Evolutionary conservation across 2,888 invertebrate genomes (phyloP).

Genomic region (Caenorhabditis sp.): DNA sequence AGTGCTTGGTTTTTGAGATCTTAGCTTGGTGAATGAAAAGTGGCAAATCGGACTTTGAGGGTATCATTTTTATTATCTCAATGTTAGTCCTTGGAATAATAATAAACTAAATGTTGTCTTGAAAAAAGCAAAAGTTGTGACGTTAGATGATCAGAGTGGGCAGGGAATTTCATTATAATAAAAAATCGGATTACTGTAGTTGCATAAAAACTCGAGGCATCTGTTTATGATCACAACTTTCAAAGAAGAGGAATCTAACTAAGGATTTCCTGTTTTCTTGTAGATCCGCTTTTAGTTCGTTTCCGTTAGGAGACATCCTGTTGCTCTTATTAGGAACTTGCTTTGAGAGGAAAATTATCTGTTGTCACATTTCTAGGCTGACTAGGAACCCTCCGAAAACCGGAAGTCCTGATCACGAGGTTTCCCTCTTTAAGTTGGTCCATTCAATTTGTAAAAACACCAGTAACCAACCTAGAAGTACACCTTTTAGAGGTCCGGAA

Average conservation of each 20-base stretch:
- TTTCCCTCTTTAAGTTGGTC: neutral
- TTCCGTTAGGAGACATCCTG: slow-evolving; percentile 8
- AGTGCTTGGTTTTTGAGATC: slow-evolving; percentile 33
- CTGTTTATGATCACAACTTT: no score
- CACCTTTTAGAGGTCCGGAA: slow-evolving; percentile 39
- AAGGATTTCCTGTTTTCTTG: no score
- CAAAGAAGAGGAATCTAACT: no score
- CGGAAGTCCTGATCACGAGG: slow-evolving; percentile 12
- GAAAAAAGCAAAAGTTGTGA: no score
- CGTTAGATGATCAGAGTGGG: no score
- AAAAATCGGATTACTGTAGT: no score
- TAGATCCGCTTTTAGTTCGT: neutral
- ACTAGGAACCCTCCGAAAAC: neutral
- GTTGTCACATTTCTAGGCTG: neutral
- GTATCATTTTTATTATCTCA: neutral
- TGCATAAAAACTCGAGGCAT: no score
- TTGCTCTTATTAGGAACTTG: neutral
- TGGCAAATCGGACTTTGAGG: neutral
- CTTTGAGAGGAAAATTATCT: neutral
- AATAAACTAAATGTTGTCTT: no score
- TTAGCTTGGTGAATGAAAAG: slow-evolving; percentile 3
- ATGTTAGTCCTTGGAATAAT: neutral
- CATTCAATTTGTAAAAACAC: slow-evolving; percentile 26
- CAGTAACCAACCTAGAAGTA: slow-evolving; percentile 39
- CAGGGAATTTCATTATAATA: no score